Base-by-base conservation (phyloP, 2,888 invertebrate genomes). In the Platycnemis pennipes region DNA sequence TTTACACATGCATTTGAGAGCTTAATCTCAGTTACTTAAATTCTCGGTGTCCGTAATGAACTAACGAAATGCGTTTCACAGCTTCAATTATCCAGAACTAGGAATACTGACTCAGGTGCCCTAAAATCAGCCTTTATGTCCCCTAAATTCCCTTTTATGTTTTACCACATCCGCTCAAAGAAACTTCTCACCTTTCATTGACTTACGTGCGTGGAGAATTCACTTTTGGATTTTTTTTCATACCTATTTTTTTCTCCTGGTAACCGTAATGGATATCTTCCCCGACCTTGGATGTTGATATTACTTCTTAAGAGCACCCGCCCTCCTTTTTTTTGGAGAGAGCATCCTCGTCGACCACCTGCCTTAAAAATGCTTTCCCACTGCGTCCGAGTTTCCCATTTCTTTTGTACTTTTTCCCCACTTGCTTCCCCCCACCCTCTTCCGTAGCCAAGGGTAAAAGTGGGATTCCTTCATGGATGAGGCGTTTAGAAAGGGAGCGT, bases 381-480 rank as follows among this genome's bases (percentile, higher is more conserved):
- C 8, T 31, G 37, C 77, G 77, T 37, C 77, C 77, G 37, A 77
- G 26, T 77, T 77, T 77, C 16, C 63, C 7, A 26, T 8, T 16
- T 77, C 37, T 77, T 77, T 77, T 77, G 19, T 19, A 16, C 19
- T 49, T n/a, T 11, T 77, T 16, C 31, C 2, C 31, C 31, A 2
- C 2, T 13, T 37, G 1, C 37, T 77, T 13, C 37, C 26, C 2
- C 37, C 7, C 56, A 19, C 11, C 56, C 22, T 56, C 1, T 46
- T 56, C 42, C 89, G 56, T 7, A 19, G 91, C 91, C 91, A 91
- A 91, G 91, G 56, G 63, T 53, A 91, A 45, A 69, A 44, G 45
- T 26, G n/a, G 45, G 45, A 87, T 91, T 42, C 44, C 63, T 56
- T 42, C 89, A 89, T 63, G 89, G 89, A 89, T 89, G 89, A 89